Conservation (phyloP, 2,797 vertebrate species). For the Macropodus opercularis region DNA sequence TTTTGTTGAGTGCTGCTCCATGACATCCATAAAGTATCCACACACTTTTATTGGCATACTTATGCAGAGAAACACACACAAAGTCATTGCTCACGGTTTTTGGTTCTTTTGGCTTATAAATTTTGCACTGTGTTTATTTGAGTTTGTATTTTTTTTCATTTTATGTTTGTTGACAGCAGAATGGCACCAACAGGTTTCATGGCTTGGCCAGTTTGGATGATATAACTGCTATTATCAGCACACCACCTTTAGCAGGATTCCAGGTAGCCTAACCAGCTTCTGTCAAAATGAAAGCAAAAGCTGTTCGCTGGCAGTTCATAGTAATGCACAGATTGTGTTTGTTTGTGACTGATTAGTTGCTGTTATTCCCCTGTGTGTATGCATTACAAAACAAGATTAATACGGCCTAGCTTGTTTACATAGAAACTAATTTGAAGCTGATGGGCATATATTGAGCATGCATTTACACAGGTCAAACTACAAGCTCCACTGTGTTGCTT, state of each 20-base stretch:
- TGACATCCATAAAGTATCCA: constrained; percentile 25
- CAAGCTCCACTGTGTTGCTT: not conserved
- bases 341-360: constrained; percentile 5
- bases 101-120: constrained; percentile 19
- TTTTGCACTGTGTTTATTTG: constrained; percentile 59
- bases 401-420: constrained; percentile 15
- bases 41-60: constrained; percentile 15
- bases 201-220: constrained; percentile 86
- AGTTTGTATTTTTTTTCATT: constrained; percentile 65
- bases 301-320: constrained; percentile 1
- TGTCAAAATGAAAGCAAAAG: constrained; percentile 17
- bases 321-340: constrained; percentile 3
- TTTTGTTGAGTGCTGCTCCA: constrained; percentile 54
- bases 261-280: constrained; percentile 84
- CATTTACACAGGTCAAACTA: constrained; percentile 7
- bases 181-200: constrained; percentile 82
- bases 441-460: constrained; percentile 28
- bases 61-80: constrained; percentile 3
- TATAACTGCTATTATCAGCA: constrained; percentile 85
- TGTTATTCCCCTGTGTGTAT: constrained; percentile 17
- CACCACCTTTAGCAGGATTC: constrained; percentile 86
- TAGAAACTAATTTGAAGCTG: constrained; percentile 15
- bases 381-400: not conserved
- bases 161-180: constrained; percentile 76
- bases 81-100: constrained; percentile 18